Evolutionary conservation across 2,797 vertebrate species (phyloP).

Genomic region (Mallotus villosus): DNA sequence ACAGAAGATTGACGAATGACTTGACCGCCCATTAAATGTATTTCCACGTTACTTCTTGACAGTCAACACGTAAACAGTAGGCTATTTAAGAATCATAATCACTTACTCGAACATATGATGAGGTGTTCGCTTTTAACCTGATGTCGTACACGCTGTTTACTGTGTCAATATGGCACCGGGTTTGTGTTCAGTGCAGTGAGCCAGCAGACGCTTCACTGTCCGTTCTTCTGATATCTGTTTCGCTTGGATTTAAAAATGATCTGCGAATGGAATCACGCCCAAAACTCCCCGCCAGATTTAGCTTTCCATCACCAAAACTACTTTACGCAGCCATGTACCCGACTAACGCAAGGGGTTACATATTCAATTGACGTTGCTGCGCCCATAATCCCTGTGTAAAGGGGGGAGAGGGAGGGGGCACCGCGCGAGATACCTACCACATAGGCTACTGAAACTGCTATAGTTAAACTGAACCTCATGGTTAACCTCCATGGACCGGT

Average conservation of each 20-base stretch:
- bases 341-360: slow-evolving; percentile 31
- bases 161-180: slow-evolving; percentile 42
- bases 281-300: slow-evolving; percentile 30
- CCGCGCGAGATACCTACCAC: slow-evolving; percentile 39
- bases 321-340: slow-evolving; percentile 44
- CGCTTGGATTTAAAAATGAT: neutral
- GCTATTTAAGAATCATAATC: slow-evolving; percentile 10
- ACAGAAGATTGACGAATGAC: slow-evolving; percentile 3
- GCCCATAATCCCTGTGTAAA: slow-evolving; percentile 40
- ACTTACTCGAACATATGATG: slow-evolving; percentile 83
- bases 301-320: slow-evolving; percentile 37
- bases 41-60: neutral
- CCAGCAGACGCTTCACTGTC: slow-evolving; percentile 38
- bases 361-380: slow-evolving; percentile 52
- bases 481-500: too few relatives aligned
- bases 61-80: neutral
- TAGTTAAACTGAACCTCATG: slow-evolving; percentile 14
- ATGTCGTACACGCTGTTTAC: slow-evolving; percentile 27
- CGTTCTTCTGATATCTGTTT: slow-evolving; percentile 34
- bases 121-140: slow-evolving; percentile 50
- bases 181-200: slow-evolving; percentile 34
- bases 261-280: slow-evolving; percentile 6
- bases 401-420: slow-evolving; percentile 38
- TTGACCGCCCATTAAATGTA: neutral
- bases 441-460: slow-evolving; percentile 1